These are phyloP conservation scores for Phalacrocorax brasilianus DNA, from an alignment of 2,113 vertebrate genomes.

Conservation along the genomic window DNA sequence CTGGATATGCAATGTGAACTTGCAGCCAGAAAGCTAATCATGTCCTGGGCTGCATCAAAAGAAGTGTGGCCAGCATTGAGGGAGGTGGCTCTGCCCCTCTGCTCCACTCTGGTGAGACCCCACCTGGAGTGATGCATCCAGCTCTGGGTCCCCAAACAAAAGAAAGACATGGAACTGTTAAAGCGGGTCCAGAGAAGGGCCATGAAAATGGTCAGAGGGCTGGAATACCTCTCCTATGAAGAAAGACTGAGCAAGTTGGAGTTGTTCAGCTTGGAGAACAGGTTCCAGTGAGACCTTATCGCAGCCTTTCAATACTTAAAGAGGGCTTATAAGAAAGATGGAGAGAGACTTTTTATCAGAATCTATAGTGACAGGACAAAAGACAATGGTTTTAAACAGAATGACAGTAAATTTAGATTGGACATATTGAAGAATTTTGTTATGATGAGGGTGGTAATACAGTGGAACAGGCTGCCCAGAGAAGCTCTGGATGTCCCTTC, in stretches of 20 bases:
- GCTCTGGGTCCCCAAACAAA: not conserved
- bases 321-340: not conserved
- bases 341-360: not conserved
- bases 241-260: not conserved
- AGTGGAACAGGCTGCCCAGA: not conserved
- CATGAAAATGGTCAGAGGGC: not conserved
- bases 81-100: not conserved
- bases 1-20: not conserved
- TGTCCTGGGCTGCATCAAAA: not conserved
- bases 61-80: not conserved
- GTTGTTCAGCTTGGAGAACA: not conserved
- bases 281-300: fast-evolving
- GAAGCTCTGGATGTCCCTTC: not conserved
- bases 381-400: not conserved
- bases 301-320: not conserved
- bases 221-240: not conserved
- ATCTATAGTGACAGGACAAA: not conserved
- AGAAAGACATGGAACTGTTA: not conserved
- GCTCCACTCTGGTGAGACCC: not conserved
- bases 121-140: not conserved
- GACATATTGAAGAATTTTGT: not conserved
- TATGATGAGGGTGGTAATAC: not conserved
- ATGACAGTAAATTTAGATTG: not conserved
- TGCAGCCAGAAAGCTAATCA: not conserved
- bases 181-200: not conserved